phyloP scores from a whole-genome alignment of 1,140 invertebrate genomes.

The Acromyrmex charruanus region DNA sequence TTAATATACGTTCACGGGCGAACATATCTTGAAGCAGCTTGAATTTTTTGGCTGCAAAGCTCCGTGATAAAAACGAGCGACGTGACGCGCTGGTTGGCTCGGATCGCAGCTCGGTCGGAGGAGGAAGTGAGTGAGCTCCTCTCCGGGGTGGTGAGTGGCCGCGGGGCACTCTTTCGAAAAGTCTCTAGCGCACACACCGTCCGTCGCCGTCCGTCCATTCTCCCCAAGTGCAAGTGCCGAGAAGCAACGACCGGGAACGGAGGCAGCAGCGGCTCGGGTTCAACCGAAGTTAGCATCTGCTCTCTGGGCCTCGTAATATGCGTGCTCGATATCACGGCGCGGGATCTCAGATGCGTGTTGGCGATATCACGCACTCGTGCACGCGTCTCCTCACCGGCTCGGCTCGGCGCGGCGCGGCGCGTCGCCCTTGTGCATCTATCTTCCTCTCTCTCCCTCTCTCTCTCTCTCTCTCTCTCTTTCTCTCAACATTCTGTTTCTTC shows the following conservation, averaged over 20 bases:
- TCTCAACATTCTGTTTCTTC: conserved; percentile 12
- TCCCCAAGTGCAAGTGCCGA: conserved; percentile 40
- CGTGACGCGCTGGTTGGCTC: conserved; percentile 44
- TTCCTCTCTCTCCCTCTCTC: too few species aligned
- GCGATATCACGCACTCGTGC: conserved; percentile 85
- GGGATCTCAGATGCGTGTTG: conserved; percentile 84
- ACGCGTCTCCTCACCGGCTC: conserved; percentile 68
- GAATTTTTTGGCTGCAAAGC: not conserved
- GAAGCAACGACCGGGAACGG: conserved; percentile 76
- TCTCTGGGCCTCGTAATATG: conserved; percentile 83
- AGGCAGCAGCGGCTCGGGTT: conserved; percentile 69
- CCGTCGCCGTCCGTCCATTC: conserved; percentile 52
- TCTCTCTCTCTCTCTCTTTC: too few species aligned
- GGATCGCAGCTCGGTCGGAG: conserved; percentile 52
- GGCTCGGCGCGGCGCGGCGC: not conserved
- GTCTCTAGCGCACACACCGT: conserved; percentile 48
- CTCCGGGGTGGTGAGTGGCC: conserved; percentile 57
- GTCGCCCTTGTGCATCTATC: not conserved
- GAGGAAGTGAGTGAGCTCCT: conserved; percentile 52
- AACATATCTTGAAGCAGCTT: not conserved
- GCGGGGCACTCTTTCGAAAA: conserved; percentile 69
- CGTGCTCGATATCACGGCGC: conserved; percentile 82
- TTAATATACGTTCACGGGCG: not conserved
- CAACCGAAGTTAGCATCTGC: conserved; percentile 85
- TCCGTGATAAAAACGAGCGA: conserved; percentile 24